Evolutionary conservation across 2,113 vertebrate genomes (phyloP).

Genomic region (Xiphophorus couchianus): DNA sequence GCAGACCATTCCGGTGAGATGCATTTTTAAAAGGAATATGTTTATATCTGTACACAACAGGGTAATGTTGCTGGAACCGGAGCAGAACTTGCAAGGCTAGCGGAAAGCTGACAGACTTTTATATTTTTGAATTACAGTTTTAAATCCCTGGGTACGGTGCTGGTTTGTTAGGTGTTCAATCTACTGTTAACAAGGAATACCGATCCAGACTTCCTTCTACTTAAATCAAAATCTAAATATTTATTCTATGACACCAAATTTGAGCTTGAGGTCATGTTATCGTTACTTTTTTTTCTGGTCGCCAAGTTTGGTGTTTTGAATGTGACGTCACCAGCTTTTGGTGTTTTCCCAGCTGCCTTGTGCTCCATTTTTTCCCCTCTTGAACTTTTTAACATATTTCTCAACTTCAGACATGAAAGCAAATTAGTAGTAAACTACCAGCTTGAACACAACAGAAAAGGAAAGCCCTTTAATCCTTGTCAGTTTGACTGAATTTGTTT

Average conservation of each 20-base stretch:
- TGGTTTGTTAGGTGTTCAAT: not conserved
- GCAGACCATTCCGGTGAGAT: not conserved
- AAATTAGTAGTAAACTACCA: not conserved
- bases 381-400: not conserved
- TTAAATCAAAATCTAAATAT: too few relatives aligned
- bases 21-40: not conserved
- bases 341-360: not conserved
- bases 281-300: too few relatives aligned
- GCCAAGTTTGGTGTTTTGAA: too few relatives aligned
- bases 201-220: too few relatives aligned
- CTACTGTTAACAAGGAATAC: not conserved
- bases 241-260: too few relatives aligned
- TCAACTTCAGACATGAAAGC: not conserved
- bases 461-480: not conserved
- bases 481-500: slow-evolving; percentile 1
- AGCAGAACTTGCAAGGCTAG: not conserved
- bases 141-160: not conserved
- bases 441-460: not conserved
- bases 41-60: not conserved
- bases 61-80: not conserved
- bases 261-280: too few relatives aligned
- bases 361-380: too few relatives aligned
- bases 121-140: not conserved
- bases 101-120: not conserved
- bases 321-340: not conserved